Evolutionary conservation across 2,888 invertebrate species (phyloP), one percentile per base, ranked within the genome.

Genomic region (Branchellion lobata): DNA sequence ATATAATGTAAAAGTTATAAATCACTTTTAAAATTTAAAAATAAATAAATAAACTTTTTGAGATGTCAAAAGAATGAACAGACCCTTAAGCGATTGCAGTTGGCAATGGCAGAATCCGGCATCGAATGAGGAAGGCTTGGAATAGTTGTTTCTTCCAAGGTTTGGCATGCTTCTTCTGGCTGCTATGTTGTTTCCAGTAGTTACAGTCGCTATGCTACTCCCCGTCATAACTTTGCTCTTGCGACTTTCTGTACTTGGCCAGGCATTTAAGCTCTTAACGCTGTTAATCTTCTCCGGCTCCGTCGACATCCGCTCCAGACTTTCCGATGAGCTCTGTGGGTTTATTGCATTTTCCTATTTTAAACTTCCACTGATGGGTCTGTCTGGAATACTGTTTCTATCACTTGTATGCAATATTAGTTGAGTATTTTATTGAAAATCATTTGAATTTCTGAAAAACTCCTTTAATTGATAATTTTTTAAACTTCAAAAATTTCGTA

Each of bases 91-190:
- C 5, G 61, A 57, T 3, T 24, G 5, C 24, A 57, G 3, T 3
- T 57, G 61, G n/a, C 61, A 57, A 24, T 57, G 21, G 61, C 61
- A 57, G 24, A 57, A n/a, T 5, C 61, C 24, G 3, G 14, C 24
- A 5, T 57, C 61, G 21, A 24, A 57, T 5, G 61, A 57, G 14
- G 40, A 14, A 40, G 40, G 14, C n/a, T 57, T 57, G 61, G n/a
- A 57, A 31, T 69, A 31, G 31, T 18, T 69, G 29, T 31, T 31
- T 47, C 75, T 75, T 27, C 53, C 40, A 3, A 75, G 57, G 31
- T 75, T 75, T n/a, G 75, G 75, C 75, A 75, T 53, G 53, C 40
- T 40, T 51, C 75, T 47, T 31, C 75, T 75, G 1, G 53, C 33
- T 8, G 27, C 31, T 31, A 31, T 24, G n/a, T 29, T 24, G 1